These are phyloP conservation scores for Cephus sareptanus DNA, from an alignment of 2,888 invertebrate species.

Conservation along the genomic window DNA sequence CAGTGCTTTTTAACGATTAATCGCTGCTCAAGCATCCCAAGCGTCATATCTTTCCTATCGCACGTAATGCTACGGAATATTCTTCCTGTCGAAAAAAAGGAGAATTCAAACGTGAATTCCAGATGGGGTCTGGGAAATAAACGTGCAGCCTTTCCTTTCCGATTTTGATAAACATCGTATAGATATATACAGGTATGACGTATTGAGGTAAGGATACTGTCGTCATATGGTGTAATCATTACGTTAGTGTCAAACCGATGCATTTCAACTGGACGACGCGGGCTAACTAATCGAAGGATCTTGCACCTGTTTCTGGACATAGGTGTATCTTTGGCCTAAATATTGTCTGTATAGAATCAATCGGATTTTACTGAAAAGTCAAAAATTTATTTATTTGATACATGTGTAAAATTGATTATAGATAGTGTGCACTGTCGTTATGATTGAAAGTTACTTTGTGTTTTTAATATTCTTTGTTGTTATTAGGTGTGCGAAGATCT, in stretches of 20 bases:
- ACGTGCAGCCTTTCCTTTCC: not conserved
- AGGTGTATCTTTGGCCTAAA: not conserved
- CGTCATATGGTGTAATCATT: not conserved
- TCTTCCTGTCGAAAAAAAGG: not conserved
- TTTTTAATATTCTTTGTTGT: not conserved
- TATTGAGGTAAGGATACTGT: not conserved
- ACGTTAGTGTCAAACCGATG: not conserved
- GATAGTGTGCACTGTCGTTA: not conserved
- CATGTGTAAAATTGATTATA: not conserved
- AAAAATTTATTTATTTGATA: not conserved
- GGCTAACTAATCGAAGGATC: not conserved
- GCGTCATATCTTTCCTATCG: slow-evolving; percentile 39
- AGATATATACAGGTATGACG: not conserved
- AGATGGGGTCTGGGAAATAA: not conserved
- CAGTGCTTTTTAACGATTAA: slow-evolving; percentile 56
- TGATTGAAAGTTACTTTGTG: not conserved
- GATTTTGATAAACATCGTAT: not conserved
- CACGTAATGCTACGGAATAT: slow-evolving; percentile 31
- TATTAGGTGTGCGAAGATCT: not conserved
- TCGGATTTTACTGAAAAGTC: not conserved
- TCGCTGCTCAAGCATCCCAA: slow-evolving; percentile 43
- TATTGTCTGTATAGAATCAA: not conserved
- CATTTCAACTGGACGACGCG: not conserved
- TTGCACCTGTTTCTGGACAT: not conserved
- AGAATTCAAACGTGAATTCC: not conserved